Percentiles rank a stretch among this genome's conserved stretches.
phyloP scores from a whole-genome alignment of 2,797 vertebrate species.

The Hydrolagus colliei region DNA sequence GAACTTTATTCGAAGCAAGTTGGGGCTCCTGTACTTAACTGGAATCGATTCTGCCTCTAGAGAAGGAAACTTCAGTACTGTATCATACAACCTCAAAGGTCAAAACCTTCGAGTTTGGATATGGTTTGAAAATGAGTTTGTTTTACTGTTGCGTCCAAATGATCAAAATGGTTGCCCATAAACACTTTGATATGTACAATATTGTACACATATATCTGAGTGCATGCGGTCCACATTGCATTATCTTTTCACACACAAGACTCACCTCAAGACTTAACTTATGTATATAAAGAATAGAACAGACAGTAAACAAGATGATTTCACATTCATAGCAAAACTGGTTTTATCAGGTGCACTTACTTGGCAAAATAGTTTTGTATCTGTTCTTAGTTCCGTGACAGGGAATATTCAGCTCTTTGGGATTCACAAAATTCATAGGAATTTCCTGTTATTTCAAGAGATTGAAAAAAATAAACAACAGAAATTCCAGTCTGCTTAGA shows the following conservation, averaged over 20 bases:
- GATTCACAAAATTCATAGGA: constrained; percentile 97
- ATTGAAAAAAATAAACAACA: constrained; percentile 8
- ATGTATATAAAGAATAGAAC: neutral
- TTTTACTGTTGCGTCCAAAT: too few relatives aligned
- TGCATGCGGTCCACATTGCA: neutral
- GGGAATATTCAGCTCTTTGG: constrained; percentile 84
- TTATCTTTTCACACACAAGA: neutral
- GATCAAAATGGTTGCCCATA: too few relatives aligned
- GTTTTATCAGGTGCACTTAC: constrained; percentile 58
- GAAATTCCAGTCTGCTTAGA: constrained; percentile 11
- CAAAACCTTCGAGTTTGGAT: too few relatives aligned
- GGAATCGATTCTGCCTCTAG: too few relatives aligned
- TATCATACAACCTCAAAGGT: too few relatives aligned
- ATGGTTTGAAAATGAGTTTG: too few relatives aligned
- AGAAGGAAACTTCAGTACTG: too few relatives aligned
- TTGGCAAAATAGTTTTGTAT: constrained; percentile 94
- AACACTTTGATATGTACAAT: too few relatives aligned
- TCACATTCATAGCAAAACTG: neutral
- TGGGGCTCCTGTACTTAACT: too few relatives aligned
- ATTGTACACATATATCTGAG: neutral
- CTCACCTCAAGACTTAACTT: neutral
- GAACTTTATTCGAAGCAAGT: too few relatives aligned
- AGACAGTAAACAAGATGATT: neutral
- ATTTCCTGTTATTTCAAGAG: constrained; percentile 70
- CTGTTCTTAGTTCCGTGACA: constrained; percentile 93